These are phyloP conservation scores for Artemia sinica DNA, from an alignment of 2,888 invertebrate species.

Conservation along the genomic window DNA sequence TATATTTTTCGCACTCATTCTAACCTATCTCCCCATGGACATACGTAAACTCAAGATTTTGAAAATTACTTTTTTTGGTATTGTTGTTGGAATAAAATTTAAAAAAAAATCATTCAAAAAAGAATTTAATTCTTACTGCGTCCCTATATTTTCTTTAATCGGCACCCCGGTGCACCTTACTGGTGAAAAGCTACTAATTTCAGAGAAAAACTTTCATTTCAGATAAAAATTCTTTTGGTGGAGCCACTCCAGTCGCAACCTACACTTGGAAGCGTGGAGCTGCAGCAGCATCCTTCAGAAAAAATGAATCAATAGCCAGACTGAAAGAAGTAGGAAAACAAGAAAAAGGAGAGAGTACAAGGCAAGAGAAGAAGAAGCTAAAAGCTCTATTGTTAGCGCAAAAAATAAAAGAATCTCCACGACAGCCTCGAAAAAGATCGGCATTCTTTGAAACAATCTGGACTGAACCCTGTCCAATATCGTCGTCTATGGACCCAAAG, in stretches of 20 bases:
- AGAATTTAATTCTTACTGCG: no score
- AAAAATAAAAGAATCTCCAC: conserved; percentile 10
- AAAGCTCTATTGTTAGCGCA: not conserved
- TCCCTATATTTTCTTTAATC: no score
- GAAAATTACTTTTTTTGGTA: no score
- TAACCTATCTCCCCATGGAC: no score
- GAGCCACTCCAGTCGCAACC: not conserved
- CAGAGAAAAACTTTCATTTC: not conserved
- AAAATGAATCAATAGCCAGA: not conserved
- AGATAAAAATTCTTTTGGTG: not conserved
- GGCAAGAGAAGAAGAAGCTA: conserved; percentile 9
- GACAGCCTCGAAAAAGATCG: not conserved
- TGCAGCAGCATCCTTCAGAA: not conserved
- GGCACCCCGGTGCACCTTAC: no score
- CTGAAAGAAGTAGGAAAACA: not conserved
- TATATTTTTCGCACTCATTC: no score
- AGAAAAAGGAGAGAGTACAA: not conserved
- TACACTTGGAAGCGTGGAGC: not conserved
- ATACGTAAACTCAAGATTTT: no score
- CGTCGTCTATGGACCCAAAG: not conserved
- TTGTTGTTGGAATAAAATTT: no score
- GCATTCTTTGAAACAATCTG: not conserved
- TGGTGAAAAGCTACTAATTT: no score
- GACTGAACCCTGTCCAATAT: not conserved
- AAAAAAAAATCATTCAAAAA: no score